phyloP scores from a whole-genome alignment of 1,140 invertebrate species.

The Drosophila malerkotliana region DNA sequence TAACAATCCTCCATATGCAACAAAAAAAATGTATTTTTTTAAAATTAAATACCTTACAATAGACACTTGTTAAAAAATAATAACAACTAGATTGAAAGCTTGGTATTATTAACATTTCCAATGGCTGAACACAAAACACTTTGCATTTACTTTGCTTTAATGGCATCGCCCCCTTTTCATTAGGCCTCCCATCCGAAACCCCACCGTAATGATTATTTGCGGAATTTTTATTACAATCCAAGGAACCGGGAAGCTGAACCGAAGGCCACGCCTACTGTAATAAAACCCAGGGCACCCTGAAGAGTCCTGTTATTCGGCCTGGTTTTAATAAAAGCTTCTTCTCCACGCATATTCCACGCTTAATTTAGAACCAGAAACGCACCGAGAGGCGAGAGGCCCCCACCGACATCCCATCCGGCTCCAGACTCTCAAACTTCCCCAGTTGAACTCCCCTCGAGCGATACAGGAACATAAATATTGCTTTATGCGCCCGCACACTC shows the following conservation, averaged over 20 bases:
- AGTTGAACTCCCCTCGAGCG: constrained; percentile 29
- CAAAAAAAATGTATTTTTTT: no score
- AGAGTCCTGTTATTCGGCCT: constrained; percentile 31
- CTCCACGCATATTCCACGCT: constrained; percentile 67
- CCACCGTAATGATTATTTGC: constrained; percentile 47
- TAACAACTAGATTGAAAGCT: neutral
- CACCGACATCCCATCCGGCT: neutral
- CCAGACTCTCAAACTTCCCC: constrained; percentile 1
- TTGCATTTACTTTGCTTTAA: neutral
- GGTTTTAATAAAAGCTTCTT: constrained; percentile 67
- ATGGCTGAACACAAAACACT: constrained; percentile 1
- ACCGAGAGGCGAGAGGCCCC: neutral
- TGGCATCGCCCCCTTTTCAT: constrained; percentile 1
- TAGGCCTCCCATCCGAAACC: neutral
- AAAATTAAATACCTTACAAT: neutral
- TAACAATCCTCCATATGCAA: no score
- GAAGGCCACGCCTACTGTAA: constrained; percentile 2
- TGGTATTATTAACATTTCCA: neutral
- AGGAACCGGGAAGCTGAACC: neutral
- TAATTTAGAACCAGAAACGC: constrained; percentile 53
- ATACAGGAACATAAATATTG: constrained; percentile 71
- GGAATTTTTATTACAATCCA: constrained; percentile 58
- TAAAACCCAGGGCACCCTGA: neutral
- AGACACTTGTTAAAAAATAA: neutral
- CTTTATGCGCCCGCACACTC: constrained; percentile 60